These are phyloP conservation scores for Agapostemon virescens DNA, from an alignment of 2,888 invertebrate species.

Conservation along the genomic window DNA sequence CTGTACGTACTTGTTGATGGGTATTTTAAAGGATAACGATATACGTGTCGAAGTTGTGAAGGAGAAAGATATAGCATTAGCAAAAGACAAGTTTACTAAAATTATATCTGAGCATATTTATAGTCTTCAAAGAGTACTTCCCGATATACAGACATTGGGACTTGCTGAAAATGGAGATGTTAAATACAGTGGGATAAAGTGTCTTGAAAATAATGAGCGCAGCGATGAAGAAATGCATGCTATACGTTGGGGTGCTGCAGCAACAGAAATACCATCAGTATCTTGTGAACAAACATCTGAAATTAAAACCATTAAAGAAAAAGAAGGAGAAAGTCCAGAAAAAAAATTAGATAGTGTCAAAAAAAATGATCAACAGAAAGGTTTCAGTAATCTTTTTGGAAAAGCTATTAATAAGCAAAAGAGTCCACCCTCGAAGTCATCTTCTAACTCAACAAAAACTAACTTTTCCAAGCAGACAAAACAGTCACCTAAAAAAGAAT, in stretches of 20 bases:
- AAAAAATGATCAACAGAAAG: conserved; percentile 52
- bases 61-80: conserved; percentile 71
- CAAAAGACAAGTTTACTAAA: conserved; percentile 74
- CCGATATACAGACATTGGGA: conserved; percentile 72
- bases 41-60: conserved; percentile 78
- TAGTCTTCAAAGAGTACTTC: conserved; percentile 78
- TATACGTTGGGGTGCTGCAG: conserved; percentile 65
- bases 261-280: conserved; percentile 27
- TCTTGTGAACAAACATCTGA: conserved; percentile 10
- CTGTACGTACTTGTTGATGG: conserved; percentile 78
- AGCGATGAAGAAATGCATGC: conserved; percentile 66
- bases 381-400: conserved; percentile 73
- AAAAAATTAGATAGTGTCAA: conserved; percentile 61
- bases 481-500: conserved; percentile 30
- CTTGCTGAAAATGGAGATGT: conserved; percentile 70
- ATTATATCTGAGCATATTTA: conserved; percentile 80
- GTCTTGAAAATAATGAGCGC: conserved; percentile 59
- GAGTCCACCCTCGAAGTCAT: conserved; percentile 17
- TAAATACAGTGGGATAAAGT: conserved; percentile 74
- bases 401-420: conserved; percentile 63
- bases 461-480: neutral
- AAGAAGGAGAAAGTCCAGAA: conserved; percentile 41
- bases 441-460: conserved; percentile 7
- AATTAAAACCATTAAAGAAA: neutral
- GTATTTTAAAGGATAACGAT: conserved; percentile 72